Conservation (phyloP, 2,113 vertebrate genomes). For the Jaculus jaculus region DNA sequence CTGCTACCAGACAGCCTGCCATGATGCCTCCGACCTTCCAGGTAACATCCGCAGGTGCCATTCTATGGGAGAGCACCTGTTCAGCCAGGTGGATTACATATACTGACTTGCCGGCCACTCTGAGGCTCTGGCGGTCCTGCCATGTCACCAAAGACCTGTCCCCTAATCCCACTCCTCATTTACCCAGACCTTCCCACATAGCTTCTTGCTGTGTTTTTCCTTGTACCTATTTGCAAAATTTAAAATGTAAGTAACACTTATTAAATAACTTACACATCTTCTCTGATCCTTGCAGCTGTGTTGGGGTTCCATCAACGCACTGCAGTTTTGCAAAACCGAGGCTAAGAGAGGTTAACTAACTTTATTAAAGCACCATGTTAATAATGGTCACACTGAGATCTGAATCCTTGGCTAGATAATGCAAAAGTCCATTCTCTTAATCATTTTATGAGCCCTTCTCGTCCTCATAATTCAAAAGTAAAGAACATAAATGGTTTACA, state of each 20-base stretch:
- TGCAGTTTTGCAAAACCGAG: neutral
- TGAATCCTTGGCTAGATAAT: neutral
- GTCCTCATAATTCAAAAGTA: neutral
- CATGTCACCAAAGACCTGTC: neutral
- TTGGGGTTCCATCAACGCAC: neutral
- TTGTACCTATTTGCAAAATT: neutral
- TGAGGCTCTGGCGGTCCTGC: neutral
- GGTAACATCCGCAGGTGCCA: accelerated
- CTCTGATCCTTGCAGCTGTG: neutral
- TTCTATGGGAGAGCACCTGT: neutral
- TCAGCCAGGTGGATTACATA: neutral
- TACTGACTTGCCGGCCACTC: neutral
- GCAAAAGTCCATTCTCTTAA: neutral
- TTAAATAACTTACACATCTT: neutral
- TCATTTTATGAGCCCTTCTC: neutral
- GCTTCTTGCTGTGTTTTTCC: neutral
- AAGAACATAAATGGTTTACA: neutral
- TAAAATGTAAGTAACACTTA: neutral
- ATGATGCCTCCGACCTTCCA: neutral
- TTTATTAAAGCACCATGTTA: neutral
- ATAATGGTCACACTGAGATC: neutral
- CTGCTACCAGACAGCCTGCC: neutral
- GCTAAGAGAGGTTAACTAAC: neutral
- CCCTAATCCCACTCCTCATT: neutral
- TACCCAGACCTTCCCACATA: neutral